phyloP scores from a whole-genome alignment of 2,888 invertebrate genomes.

The Acleris holmiana region DNA sequence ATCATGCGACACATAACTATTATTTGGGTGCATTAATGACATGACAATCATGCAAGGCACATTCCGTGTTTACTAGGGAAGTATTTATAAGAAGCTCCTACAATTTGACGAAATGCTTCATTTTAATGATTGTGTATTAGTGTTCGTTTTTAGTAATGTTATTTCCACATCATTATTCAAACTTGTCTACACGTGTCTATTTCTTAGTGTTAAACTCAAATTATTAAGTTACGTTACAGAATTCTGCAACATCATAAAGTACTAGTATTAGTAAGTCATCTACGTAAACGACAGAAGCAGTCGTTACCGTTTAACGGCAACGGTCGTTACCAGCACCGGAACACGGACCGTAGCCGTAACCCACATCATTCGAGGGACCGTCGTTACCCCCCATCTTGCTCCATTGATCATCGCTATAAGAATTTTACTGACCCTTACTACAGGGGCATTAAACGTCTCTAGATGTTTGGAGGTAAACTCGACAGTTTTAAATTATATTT shows the following conservation, averaged over 20 bases:
- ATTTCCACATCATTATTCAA: no score
- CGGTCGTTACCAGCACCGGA: slow-evolving; percentile 53
- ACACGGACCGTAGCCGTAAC: slow-evolving; percentile 58
- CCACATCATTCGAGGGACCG: slow-evolving; percentile 62
- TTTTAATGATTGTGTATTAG: no score
- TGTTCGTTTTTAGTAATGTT: no score
- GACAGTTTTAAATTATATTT: background rate
- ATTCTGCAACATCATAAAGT: slow-evolving; percentile 21
- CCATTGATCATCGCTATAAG: slow-evolving; percentile 64
- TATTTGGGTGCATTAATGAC: slow-evolving; percentile 4
- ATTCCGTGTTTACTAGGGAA: slow-evolving; percentile 26
- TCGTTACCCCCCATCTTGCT: slow-evolving; percentile 57
- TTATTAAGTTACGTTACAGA: background rate
- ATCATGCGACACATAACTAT: slow-evolving; percentile 28
- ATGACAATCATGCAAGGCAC: slow-evolving; percentile 30
- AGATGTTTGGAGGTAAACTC: slow-evolving; percentile 10
- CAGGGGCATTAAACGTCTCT: slow-evolving; percentile 35
- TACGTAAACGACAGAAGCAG: slow-evolving; percentile 59
- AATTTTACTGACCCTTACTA: slow-evolving; percentile 62
- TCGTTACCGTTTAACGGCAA: slow-evolving; percentile 65
- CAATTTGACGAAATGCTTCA: no score
- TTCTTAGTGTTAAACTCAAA: background rate
- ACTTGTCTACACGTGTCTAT: no score
- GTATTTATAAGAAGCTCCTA: slow-evolving; percentile 11
- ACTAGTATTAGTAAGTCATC: slow-evolving; percentile 53